Base-by-base conservation (phyloP, 2,113 vertebrate genomes). In the Antechinus stuartii region DNA sequence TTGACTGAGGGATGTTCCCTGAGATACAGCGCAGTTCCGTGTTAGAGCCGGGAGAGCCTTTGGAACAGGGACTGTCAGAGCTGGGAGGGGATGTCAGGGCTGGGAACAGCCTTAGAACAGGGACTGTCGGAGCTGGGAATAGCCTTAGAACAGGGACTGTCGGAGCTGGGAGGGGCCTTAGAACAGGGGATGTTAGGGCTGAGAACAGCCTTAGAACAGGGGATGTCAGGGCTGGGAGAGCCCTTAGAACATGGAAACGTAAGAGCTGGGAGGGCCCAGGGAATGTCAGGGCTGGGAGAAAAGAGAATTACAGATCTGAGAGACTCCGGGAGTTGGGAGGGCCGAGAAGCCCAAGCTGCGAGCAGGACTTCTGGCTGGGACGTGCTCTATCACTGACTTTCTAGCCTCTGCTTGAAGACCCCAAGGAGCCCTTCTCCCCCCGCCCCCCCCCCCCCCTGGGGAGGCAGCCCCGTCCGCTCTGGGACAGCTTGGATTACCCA, bases 361-460 rank as follows among this genome's bases (percentile, higher is more conserved):
- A 76, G 14, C 35, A n/a, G 61, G 68, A 76, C 5, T 76, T 35
- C 42, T 42, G 68, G 35, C 16, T 42, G 8, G 68, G 6, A 84
- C 68, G 22, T 22, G n/a, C 0, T 42, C 68, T 84, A 7, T 19
- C 0, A 84, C 1, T 42, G 61, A 68, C 1, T 16, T 68, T 35
- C 30, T 11, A 68, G 61, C 30, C 16, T 68, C 61, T 61, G 26
- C 57, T 30, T 61, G 27, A 68, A 68, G 27, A 35, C 12, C 57
- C 57, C 26, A 0, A 61, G 27, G 56, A 30, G 27, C 50, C 5
- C 50, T 50, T 50, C 8, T 1, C 11, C 11, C 54, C 16, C 1
- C 47, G 0, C 11, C 26, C 26, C 47, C 2, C 11, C 26, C 26
- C 9, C 9, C 0, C 30, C 12, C 68, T 4, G 8, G 5, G 8